phyloP scores from a whole-genome alignment of 2,113 vertebrate genomes.

The Rhynchopsitta pachyrhyncha region DNA sequence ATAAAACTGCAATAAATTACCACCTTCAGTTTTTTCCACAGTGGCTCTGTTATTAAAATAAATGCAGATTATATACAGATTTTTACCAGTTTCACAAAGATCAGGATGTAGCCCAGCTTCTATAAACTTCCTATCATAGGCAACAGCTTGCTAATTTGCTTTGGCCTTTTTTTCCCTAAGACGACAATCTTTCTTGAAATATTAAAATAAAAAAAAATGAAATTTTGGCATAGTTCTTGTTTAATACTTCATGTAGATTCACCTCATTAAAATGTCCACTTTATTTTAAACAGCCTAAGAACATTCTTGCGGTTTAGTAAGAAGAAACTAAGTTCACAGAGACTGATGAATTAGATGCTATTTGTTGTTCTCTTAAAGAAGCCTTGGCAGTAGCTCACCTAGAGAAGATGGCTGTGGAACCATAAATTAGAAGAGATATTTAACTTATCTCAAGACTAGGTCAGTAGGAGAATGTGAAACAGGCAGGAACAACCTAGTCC shows the following conservation, averaged over 20 bases:
- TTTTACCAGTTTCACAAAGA: not conserved
- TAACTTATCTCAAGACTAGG: not conserved
- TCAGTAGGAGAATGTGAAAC: constrained; percentile 20
- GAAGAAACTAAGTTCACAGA: not conserved
- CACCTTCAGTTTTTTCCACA: accelerated
- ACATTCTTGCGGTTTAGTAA: not conserved
- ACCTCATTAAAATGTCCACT: not conserved
- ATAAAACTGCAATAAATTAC: not conserved
- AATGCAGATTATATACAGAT: not conserved
- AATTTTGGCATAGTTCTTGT: not conserved
- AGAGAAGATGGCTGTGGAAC: not conserved
- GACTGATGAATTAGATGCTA: not conserved
- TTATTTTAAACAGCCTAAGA: not conserved
- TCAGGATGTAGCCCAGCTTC: not conserved
- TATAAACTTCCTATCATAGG: not conserved
- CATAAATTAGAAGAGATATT: not conserved
- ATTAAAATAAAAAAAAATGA: not conserved
- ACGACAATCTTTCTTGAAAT: not conserved
- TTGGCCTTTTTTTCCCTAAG: not conserved
- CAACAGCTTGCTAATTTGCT: not conserved
- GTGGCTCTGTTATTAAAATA: not conserved
- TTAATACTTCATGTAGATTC: not conserved
- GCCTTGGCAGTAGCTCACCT: not conserved
- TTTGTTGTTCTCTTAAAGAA: not conserved
- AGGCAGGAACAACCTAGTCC: not conserved